Percentiles rank a stretch among this genome's conserved stretches.
phyloP scores from a whole-genome alignment of 2,797 vertebrate species.

The Scleropages formosus region DNA sequence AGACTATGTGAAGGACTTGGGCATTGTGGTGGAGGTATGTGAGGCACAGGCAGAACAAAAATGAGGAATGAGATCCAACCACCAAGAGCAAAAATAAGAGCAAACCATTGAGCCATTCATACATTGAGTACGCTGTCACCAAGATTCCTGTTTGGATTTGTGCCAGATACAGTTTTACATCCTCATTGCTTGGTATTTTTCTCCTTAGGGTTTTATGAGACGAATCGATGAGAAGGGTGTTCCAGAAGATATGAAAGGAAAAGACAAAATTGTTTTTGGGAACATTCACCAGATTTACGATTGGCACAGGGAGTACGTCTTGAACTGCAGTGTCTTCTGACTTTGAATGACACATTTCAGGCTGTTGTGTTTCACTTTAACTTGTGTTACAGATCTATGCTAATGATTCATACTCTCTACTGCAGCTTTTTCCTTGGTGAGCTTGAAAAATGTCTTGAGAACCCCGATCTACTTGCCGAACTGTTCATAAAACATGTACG shows the following conservation, averaged over 20 bases:
- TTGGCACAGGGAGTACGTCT: slow-evolving; percentile 93
- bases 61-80: neutral
- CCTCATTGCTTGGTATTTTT: neutral
- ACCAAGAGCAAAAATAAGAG: too few species aligned
- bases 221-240: slow-evolving; percentile 87
- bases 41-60: neutral
- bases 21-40: slow-evolving; percentile 91
- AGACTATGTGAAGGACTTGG: slow-evolving; percentile 94
- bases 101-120: too few species aligned
- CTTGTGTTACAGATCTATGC: too few species aligned
- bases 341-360: neutral
- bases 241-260: slow-evolving; percentile 94
- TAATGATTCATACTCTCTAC: slow-evolving; percentile 25
- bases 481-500: slow-evolving; percentile 96
- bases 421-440: slow-evolving; percentile 91
- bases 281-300: slow-evolving; percentile 98
- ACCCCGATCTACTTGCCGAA: slow-evolving; percentile 87
- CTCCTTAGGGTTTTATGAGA: slow-evolving; percentile 86
- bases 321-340: neutral
- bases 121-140: too few species aligned
- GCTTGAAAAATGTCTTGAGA: slow-evolving; percentile 89
- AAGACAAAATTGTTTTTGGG: slow-evolving; percentile 96
- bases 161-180: neutral
- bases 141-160: neutral
- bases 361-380: neutral